These are phyloP conservation scores for Falco berigora DNA, from an alignment of 2,797 vertebrate genomes.

Conservation along the genomic window DNA sequence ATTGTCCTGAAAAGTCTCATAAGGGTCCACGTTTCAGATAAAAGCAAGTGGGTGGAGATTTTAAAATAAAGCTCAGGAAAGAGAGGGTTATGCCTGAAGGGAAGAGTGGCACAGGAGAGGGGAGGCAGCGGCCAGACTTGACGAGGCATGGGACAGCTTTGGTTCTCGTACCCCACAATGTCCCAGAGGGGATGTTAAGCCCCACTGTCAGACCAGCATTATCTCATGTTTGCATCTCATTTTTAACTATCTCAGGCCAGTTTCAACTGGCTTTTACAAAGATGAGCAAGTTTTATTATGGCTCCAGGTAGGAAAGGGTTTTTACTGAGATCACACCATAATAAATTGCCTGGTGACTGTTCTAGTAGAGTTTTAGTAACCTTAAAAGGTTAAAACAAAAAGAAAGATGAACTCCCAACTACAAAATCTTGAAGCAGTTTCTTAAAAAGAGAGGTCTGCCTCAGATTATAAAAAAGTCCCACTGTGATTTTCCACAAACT, in stretches of 20 bases:
- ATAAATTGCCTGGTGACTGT: not conserved
- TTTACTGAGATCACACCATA: not conserved
- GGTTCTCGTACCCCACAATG: not conserved
- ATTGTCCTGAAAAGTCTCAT: constrained; percentile 6
- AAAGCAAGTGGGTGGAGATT: not conserved
- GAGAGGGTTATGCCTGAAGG: not conserved
- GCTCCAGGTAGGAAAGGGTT: not conserved
- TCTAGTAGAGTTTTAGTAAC: not conserved
- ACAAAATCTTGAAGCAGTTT: constrained; percentile 11
- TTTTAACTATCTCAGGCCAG: not conserved
- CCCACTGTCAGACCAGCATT: not conserved
- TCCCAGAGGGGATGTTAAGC: not conserved
- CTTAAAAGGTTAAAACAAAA: not conserved
- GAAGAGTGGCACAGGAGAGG: not conserved
- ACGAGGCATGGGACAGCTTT: not conserved
- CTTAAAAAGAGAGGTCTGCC: constrained; percentile 10
- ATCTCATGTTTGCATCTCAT: not conserved
- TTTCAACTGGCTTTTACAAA: not conserved
- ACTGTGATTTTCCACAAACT: not conserved
- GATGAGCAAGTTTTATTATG: not conserved
- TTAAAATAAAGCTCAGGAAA: not conserved
- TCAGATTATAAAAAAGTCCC: not conserved
- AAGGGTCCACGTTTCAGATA: not conserved
- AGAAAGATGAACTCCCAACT: not conserved
- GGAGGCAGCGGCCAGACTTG: not conserved